A percentile compares a stretch with the other conserved stretches of the same genome.
phyloP scores from a whole-genome alignment of 2,113 vertebrate species.

The Jaculus jaculus region DNA sequence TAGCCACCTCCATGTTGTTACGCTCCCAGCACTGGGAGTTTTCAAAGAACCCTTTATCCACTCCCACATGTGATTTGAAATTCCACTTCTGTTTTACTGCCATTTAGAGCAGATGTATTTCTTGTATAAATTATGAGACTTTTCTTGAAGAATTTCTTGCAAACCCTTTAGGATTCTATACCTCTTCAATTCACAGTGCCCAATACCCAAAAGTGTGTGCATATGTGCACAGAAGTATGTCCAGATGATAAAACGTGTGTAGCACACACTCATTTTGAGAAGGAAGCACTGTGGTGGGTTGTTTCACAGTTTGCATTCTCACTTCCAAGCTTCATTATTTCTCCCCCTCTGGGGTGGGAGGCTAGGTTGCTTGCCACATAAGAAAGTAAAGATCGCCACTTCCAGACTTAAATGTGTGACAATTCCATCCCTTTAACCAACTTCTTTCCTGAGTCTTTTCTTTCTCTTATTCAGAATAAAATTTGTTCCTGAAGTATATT shows the following conservation, averaged over 20 bases:
- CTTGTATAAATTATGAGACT: neutral
- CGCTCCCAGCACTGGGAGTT: neutral
- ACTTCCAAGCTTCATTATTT: neutral
- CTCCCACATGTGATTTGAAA: neutral
- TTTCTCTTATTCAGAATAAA: neutral
- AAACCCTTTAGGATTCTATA: neutral
- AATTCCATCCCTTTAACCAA: neutral
- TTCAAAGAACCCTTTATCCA: neutral
- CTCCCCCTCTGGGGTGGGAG: neutral
- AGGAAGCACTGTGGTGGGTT: neutral
- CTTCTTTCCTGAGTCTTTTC: neutral
- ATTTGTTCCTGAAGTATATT: neutral
- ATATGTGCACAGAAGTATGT: neutral
- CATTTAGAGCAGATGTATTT: neutral
- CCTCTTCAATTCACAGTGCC: neutral
- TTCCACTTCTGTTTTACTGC: neutral
- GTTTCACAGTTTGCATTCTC: neutral
- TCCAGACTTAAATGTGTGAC: neutral
- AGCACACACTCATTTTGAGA: neutral
- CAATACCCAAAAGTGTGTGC: neutral
- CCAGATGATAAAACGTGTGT: neutral
- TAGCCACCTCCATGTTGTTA: neutral
- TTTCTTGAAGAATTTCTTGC: neutral
- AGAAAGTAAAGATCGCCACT: neutral
- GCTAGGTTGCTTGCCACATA: neutral